A percentile compares a stretch with the other conserved stretches of the same genome.
Conservation (phyloP, 2,888 invertebrate species). For the Xylophagus ater region DNA sequence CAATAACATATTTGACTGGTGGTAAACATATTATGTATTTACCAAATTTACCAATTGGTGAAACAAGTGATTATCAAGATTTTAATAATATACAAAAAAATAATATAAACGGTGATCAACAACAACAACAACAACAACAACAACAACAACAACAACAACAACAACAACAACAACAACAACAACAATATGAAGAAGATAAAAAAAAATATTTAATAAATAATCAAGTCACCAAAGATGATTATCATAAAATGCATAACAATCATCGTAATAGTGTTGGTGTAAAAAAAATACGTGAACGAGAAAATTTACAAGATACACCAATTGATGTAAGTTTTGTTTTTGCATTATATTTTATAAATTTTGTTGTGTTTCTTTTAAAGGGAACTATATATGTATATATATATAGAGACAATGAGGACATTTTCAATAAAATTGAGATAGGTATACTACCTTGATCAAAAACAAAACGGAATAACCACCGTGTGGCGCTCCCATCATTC, state of each 20-base stretch:
- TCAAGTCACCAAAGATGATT: not conserved
- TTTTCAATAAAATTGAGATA: no score
- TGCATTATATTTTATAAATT: no score
- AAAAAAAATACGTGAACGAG: conserved; percentile 3
- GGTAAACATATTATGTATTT: conserved; percentile 73
- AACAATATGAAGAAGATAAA: not conserved
- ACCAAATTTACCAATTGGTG: conserved; percentile 27
- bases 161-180: not conserved
- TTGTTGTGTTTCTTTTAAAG: no score
- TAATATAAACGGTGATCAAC: conserved; percentile 8
- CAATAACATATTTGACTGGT: conserved; percentile 48
- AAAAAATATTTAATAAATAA: conserved; percentile 9
- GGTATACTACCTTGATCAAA: no score
- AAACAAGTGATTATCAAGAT: conserved; percentile 35
- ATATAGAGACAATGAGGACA: no score
- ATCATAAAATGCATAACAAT: not conserved
- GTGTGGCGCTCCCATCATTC: no score
- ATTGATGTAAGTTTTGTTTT: not conserved
- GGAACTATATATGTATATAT: no score
- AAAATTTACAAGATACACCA: conserved; percentile 15
- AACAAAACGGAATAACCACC: no score
- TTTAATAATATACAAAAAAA: conserved; percentile 7
- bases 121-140: not conserved
- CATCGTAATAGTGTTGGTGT: no score
- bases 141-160: not conserved